A percentile compares a stretch with the other conserved stretches of the same genome.
These are phyloP conservation scores for Drosophila cognata DNA, from an alignment of 2,888 invertebrate genomes.

Conservation along the genomic window DNA sequence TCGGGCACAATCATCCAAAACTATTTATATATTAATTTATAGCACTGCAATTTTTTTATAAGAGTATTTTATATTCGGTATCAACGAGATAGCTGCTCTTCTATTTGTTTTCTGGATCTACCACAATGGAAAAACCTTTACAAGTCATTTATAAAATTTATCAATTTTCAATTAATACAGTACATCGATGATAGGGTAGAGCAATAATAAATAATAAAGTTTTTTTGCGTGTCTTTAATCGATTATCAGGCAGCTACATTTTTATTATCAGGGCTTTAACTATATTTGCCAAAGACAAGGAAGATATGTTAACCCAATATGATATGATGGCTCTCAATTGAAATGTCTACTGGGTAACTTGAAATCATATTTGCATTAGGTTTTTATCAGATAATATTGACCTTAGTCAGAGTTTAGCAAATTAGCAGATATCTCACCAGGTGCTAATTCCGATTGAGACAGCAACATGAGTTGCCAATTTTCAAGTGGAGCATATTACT, in stretches of 20 bases:
- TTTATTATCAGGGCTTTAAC: conserved; percentile 20
- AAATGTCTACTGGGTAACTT: conserved; percentile 4
- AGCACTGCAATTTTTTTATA: not conserved
- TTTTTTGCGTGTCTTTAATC: conserved; percentile 10
- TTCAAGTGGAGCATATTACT: conserved; percentile 32
- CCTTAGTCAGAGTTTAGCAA: not conserved
- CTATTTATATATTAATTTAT: not conserved
- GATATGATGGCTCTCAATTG: conserved; percentile 2
- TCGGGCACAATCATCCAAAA: not conserved
- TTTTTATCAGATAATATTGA: conserved; percentile 23
- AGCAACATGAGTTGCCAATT: conserved; percentile 18
- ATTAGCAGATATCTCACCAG: conserved; percentile 28
- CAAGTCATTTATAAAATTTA: conserved; percentile 2
- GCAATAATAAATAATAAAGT: not conserved
- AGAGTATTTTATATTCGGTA: not conserved
- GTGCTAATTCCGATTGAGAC: conserved; percentile 60
- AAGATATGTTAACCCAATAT: conserved; percentile 9
- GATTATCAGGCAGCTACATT: conserved; percentile 7
- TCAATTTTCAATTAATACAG: conserved; percentile 5
- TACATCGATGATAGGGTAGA: not conserved
- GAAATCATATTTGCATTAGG: conserved; percentile 8
- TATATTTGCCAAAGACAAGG: conserved; percentile 23
- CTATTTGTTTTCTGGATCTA: not conserved
- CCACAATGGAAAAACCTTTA: conserved; percentile 5
- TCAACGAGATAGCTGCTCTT: not conserved